These are phyloP conservation scores for Eupithecia subfuscata DNA, from an alignment of 2,888 invertebrate genomes.

Conservation along the genomic window DNA sequence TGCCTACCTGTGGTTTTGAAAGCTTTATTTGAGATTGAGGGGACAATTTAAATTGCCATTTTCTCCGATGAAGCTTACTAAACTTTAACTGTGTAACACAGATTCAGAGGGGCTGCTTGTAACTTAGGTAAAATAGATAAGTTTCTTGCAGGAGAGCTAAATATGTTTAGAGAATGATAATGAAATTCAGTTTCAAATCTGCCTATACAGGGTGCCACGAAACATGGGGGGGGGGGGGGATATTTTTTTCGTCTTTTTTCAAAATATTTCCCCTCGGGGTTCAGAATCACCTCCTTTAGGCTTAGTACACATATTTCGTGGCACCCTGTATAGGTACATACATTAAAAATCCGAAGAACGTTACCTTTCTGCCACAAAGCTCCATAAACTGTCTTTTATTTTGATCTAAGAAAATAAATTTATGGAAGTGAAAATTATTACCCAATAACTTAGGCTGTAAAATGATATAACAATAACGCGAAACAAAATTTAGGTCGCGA, in stretches of 20 bases:
- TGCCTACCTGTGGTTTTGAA: slow-evolving; percentile 18
- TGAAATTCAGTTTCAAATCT: not conserved
- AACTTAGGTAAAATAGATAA: not conserved
- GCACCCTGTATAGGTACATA: no score
- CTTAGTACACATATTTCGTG: no score
- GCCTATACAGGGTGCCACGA: not conserved
- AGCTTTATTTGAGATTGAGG: no score
- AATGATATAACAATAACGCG: slow-evolving; percentile 10
- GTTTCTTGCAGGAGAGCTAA: not conserved
- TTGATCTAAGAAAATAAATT: slow-evolving; percentile 10
- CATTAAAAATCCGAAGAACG: not conserved
- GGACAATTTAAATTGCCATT: slow-evolving; percentile 16
- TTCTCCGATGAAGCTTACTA: slow-evolving; percentile 10
- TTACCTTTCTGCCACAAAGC: not conserved
- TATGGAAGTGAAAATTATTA: slow-evolving; percentile 13
- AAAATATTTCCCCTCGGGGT: no score
- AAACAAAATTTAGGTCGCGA: slow-evolving; percentile 20
- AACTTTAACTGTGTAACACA: slow-evolving; percentile 11
- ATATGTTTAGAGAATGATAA: not conserved
- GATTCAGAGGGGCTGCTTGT: slow-evolving; percentile 2
- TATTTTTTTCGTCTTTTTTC: no score
- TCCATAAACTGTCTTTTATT: slow-evolving; percentile 1
- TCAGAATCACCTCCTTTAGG: no score
- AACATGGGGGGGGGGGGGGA: no score
- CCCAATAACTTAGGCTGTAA: slow-evolving; percentile 12